phyloP scores from a whole-genome alignment of 2,797 vertebrate species.

The Aphelocoma californica region DNA sequence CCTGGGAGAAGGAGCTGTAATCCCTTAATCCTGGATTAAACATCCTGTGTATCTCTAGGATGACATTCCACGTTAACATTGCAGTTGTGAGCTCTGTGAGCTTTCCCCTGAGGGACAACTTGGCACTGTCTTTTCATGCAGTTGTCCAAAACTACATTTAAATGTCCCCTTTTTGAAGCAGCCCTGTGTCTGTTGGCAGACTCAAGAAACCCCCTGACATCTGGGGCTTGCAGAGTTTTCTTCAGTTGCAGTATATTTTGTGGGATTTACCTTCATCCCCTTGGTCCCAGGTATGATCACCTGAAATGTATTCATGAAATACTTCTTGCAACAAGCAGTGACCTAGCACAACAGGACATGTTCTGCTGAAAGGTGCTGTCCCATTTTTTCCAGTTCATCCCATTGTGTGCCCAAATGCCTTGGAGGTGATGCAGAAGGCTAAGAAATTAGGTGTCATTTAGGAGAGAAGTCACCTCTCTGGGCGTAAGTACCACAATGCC shows the following conservation, averaged over 20 bases:
- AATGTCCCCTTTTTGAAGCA: background rate
- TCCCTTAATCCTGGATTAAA: conserved; percentile 46
- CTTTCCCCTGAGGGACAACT: background rate
- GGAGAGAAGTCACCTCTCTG: background rate
- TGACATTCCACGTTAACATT: background rate
- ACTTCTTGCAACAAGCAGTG: background rate
- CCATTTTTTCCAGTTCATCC: background rate
- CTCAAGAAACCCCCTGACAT: background rate
- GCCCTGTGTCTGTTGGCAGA: background rate
- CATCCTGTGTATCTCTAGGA: background rate
- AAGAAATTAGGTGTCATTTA: background rate
- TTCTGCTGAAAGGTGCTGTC: background rate
- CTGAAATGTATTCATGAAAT: background rate
- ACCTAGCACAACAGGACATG: background rate
- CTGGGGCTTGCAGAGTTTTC: background rate
- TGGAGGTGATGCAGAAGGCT: background rate
- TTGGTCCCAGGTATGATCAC: background rate
- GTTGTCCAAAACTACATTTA: background rate
- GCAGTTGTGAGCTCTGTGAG: background rate
- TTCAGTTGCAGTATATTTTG: background rate
- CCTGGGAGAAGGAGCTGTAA: background rate
- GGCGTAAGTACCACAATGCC: background rate
- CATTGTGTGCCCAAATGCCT: background rate
- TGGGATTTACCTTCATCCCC: background rate
- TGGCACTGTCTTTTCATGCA: background rate